Evolutionary conservation across 2,113 vertebrate genomes (phyloP).

Genomic region (Mugil cephalus): DNA sequence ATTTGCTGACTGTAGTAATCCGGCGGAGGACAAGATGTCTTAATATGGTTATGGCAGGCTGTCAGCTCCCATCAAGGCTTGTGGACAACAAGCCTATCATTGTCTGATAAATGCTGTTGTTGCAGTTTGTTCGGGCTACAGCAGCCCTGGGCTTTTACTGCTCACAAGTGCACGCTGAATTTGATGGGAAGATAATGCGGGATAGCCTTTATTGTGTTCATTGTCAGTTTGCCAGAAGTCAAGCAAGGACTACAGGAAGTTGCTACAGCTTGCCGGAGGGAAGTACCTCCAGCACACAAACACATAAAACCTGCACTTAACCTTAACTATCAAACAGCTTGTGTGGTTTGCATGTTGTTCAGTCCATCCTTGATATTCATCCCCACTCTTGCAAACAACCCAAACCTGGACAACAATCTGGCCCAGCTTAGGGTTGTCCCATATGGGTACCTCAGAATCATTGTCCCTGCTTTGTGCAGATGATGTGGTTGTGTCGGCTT

Average conservation of each 20-base stretch:
- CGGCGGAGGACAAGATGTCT: constrained; percentile 6
- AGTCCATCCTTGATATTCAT: too few species aligned
- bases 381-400: too few species aligned
- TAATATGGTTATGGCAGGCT: constrained; percentile 19
- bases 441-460: too few species aligned
- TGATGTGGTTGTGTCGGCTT: too few species aligned
- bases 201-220: constrained; percentile 14
- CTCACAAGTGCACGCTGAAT: background rate
- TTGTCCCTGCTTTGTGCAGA: too few species aligned
- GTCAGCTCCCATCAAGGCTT: constrained; percentile 18
- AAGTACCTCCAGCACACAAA: background rate
- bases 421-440: too few species aligned
- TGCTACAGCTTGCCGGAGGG: background rate
- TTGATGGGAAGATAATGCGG: background rate
- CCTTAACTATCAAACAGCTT: too few species aligned
- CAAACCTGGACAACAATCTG: too few species aligned
- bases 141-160: constrained; percentile 2
- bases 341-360: too few species aligned
- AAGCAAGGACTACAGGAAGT: background rate
- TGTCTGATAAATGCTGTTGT: constrained; percentile 24
- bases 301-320: too few species aligned
- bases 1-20: constrained; percentile 13
- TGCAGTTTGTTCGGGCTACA: constrained; percentile 36
- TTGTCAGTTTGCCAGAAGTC: background rate
- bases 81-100: constrained; percentile 16